Evolutionary conservation across 92 coral and sea anemone genomes (phyloP).

Genomic region (Epizoanthus fatuus): DNA sequence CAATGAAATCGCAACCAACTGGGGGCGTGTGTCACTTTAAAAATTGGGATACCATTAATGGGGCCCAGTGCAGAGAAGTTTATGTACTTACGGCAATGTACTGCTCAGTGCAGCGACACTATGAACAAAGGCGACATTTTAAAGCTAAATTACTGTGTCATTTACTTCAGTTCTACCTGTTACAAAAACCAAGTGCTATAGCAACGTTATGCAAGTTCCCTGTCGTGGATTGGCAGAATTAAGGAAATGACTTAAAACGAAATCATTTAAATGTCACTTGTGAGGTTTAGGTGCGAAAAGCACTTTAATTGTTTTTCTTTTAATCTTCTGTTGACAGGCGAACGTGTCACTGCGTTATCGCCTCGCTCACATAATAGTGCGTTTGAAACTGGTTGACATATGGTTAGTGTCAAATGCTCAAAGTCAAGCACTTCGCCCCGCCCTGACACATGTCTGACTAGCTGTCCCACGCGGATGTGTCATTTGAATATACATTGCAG

Average conservation of each 20-base stretch:
- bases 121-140: conserved; percentile 20
- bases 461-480: conserved; percentile 59
- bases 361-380: conserved; percentile 48
- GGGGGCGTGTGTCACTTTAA: conserved; percentile 49
- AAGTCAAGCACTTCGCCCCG: conserved; percentile 48
- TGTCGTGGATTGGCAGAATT: conserved; percentile 33
- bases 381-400: conserved; percentile 44
- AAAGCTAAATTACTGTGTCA: conserved; percentile 31
- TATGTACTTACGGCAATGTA: conserved; percentile 28
- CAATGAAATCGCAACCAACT: conserved; percentile 28
- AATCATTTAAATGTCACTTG: conserved; percentile 52
- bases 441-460: conserved; percentile 57
- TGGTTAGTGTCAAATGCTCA: conserved; percentile 49
- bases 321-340: conserved; percentile 50
- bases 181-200: conserved; percentile 7
- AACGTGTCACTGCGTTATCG: conserved; percentile 55
- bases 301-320: conserved; percentile 53
- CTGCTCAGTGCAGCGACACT: conserved; percentile 13
- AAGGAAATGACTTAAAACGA: conserved; percentile 49
- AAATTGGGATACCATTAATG: conserved; percentile 43
- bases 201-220: conserved; percentile 7
- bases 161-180: conserved; percentile 1
- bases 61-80: not conserved
- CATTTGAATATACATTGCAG: conserved; percentile 43
- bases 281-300: conserved; percentile 48